Base-by-base conservation (phyloP, 2,113 vertebrate genomes). In the Forbesichthys papilliferus region DNA sequence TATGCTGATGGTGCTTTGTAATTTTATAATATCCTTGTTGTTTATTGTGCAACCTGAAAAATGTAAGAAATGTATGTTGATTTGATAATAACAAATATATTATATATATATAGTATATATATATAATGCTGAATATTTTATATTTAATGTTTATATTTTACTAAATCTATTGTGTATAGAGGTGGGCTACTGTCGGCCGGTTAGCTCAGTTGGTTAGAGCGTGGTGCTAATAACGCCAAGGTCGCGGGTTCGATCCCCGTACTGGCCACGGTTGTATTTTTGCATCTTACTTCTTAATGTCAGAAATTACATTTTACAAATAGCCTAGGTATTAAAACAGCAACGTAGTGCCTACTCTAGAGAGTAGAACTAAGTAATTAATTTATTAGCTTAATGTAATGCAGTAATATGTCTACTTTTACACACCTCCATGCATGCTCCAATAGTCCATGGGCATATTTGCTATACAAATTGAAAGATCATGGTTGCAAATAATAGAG, bases 191-290 rank as follows among this genome's bases (percentile, higher is more conserved):
- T 8, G 36, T 42, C 5, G 83, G 80, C 80, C 74, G 77, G 74
- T 85, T 85, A 83, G 80, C 77, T 83, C 77, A 85, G 80, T 80
- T 85, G 80, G 82, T 84, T 78, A 85, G 80, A 82, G 74, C 71
- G 83, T 85, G 77, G 83, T 85, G 83, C 80, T 82, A 85, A 82
- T 85, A 83, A 85, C 83, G 83, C 77, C 77, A 82, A 85, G 80
- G 77, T 85, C 80, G 80, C 71, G 80, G 77, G 80, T 83, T 85
- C 80, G 74, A 85, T 78, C 66, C 77, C 77, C 77, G 77, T 77
- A 85, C 82, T 64, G 82, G 82, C 82, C 82, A 77, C 27, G 0
- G 9, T 14, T 52, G 1, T 0, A 3, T 0, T 52, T 52, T 52
- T 52, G 10, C 13, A 12, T 11, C 4, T 52, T 52, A 11, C 2